Base-by-base conservation (phyloP, 1,140 invertebrate genomes). In the Delia radicum region DNA sequence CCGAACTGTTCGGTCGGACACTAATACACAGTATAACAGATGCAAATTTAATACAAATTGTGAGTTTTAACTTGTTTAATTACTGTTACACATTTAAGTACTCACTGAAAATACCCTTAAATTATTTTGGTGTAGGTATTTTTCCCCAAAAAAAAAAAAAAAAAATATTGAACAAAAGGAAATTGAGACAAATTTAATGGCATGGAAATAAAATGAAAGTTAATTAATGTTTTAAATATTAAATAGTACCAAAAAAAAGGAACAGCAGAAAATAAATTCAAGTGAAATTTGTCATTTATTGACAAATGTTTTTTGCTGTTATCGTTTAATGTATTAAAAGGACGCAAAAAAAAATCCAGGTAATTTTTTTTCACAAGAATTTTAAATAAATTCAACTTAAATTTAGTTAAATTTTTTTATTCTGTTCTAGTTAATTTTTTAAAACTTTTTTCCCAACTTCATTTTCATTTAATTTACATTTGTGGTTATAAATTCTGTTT, bases 101-200 rank as follows among this genome's bases (percentile, higher is more conserved):
- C n/a, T n/a, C n/a, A n/a, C n/a, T n/a, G n/a, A n/a, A n/a, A n/a
- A n/a, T n/a, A n/a, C n/a, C n/a, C n/a, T n/a, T n/a, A n/a, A n/a
- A n/a, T n/a, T n/a, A n/a, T n/a, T n/a, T n/a, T n/a, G n/a, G n/a
- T n/a, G n/a, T n/a, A n/a, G n/a, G n/a, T n/a, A n/a, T n/a, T n/a
- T n/a, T n/a, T n/a, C n/a, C n/a, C n/a, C n/a, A n/a, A n/a, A n/a
- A n/a, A n/a, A n/a, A n/a, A n/a, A n/a, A n/a, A n/a, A n/a, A n/a
- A 13, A 37, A 48, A 48, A 48, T 18, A 55, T 1, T 24, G n/a
- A 55, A 55, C 48, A 55, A 55, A 55, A 55, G 48, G 48, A 55
- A 55, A 55, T 55, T 55, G 48, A 55, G 48, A 55, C 48, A 55
- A 55, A 55, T 55, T 55, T 55, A 55, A 55, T 55, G 48, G 48